phyloP scores from a whole-genome alignment of 2,113 vertebrate genomes.

The Gymnarchus niloticus region DNA sequence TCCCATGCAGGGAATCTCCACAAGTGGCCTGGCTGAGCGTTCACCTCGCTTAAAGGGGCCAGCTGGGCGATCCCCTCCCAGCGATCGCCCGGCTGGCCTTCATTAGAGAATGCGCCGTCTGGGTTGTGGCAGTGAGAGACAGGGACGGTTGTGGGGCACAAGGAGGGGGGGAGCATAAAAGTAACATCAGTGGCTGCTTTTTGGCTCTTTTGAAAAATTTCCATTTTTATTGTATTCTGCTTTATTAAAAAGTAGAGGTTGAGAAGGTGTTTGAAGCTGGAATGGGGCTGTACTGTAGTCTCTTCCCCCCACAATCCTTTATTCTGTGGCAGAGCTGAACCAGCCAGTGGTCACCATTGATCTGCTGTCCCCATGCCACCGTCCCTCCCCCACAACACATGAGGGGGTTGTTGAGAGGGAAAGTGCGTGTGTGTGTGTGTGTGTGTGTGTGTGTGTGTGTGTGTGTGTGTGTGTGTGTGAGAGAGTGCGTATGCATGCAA shows the following conservation, averaged over 20 bases:
- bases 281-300: constrained; percentile 51
- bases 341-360: constrained; percentile 83
- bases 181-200: constrained; percentile 14
- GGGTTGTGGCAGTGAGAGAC: not conserved
- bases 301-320: constrained; percentile 60
- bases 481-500: not conserved
- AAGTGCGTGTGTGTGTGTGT: constrained; percentile 30
- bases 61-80: not conserved
- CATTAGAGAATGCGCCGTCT: not conserved
- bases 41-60: not conserved
- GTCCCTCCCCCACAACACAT: constrained; percentile 53
- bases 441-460: constrained; percentile 17
- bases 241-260: constrained; percentile 45
- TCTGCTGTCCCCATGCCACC: constrained; percentile 75
- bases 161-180: constrained; percentile 25
- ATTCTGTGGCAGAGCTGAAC: constrained; percentile 76
- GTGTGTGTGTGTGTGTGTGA: constrained; percentile 24
- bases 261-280: constrained; percentile 22
- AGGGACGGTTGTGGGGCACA: not conserved
- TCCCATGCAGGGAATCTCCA: not conserved
- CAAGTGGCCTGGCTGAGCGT: not conserved
- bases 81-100: not conserved
- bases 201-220: constrained; percentile 33
- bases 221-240: constrained; percentile 36
- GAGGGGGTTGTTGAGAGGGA: not conserved